Conservation (phyloP, 2,888 invertebrate genomes). For the Oeneis ivallda region DNA sequence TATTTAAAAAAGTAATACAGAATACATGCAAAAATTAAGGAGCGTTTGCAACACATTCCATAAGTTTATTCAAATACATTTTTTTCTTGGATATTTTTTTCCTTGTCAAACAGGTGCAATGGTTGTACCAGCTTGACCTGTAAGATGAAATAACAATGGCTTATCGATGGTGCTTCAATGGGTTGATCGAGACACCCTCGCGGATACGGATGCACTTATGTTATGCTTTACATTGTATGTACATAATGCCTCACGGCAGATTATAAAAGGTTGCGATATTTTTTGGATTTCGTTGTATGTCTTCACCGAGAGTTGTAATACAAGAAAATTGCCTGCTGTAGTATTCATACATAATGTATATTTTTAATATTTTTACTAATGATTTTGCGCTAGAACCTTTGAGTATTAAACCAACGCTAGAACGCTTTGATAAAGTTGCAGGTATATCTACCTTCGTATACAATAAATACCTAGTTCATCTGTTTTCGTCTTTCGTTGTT, state of each 20-base stretch:
- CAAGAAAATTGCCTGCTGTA: too few species aligned
- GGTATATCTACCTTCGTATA: too few species aligned
- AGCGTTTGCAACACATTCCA: not conserved
- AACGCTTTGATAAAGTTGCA: too few species aligned
- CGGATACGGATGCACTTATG: constrained; percentile 28
- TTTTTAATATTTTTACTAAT: too few species aligned
- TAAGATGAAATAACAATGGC: constrained; percentile 11
- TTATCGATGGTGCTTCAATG: constrained; percentile 21
- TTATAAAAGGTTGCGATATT: constrained; percentile 7
- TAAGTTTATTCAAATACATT: not conserved
- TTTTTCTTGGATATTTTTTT: not conserved
- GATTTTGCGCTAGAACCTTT: too few species aligned
- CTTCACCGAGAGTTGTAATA: not conserved
- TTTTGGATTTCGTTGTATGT: not conserved
- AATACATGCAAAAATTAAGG: not conserved
- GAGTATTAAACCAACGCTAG: too few species aligned
- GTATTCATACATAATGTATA: too few species aligned
- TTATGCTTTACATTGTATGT: constrained; percentile 19
- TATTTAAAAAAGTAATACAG: constrained; percentile 26
- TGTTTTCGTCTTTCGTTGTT: too few species aligned
- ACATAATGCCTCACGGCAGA: not conserved
- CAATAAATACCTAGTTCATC: not conserved
- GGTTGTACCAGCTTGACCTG: constrained; percentile 18
- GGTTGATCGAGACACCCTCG: constrained; percentile 16
- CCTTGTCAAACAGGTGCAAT: constrained; percentile 1